A percentile compares a stretch with the other conserved stretches of the same genome.
phyloP scores from a whole-genome alignment of 2,113 vertebrate genomes.

The Haplochromis vanheusdeni region DNA sequence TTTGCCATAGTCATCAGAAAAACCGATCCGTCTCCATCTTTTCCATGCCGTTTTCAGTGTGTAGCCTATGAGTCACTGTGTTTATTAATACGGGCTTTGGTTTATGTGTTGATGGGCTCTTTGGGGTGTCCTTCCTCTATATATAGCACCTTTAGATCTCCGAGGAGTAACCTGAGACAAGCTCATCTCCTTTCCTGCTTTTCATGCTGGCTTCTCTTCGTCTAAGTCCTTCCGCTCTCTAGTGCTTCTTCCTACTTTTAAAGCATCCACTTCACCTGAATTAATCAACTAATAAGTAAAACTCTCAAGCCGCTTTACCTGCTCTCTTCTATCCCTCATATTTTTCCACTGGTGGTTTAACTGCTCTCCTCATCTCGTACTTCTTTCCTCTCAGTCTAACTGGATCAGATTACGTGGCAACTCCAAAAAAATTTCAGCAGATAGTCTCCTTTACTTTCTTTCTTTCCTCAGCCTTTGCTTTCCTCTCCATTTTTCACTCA shows the following conservation, averaged over 20 bases:
- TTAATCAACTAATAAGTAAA: not conserved
- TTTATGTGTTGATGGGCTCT: conserved; percentile 63
- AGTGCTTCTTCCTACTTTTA: not conserved
- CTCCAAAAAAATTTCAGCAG: conserved; percentile 47
- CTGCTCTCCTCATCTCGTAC: not conserved
- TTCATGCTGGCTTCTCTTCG: conserved; percentile 10
- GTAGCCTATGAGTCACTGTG: conserved; percentile 26
- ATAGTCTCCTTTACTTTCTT: not conserved
- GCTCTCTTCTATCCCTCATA: not conserved
- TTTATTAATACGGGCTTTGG: conserved; percentile 62
- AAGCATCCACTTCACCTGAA: not conserved
- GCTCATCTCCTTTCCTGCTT: conserved; percentile 16
- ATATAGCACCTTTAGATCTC: conserved; percentile 62
- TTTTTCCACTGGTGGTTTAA: not conserved
- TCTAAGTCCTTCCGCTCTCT: not conserved
- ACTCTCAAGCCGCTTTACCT: not conserved
- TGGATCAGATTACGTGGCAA: conserved; percentile 48
- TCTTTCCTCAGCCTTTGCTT: not conserved
- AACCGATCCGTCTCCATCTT: not conserved
- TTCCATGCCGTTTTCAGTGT: conserved; percentile 36
- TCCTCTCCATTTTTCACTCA: not conserved
- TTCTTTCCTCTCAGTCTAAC: conserved; percentile 4
- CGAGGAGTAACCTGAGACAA: conserved; percentile 63
- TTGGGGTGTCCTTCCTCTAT: conserved; percentile 63
- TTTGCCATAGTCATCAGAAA: conserved; percentile 53